Conservation (phyloP, 2,113 vertebrate species). For the Anthoscopus minutus region DNA sequence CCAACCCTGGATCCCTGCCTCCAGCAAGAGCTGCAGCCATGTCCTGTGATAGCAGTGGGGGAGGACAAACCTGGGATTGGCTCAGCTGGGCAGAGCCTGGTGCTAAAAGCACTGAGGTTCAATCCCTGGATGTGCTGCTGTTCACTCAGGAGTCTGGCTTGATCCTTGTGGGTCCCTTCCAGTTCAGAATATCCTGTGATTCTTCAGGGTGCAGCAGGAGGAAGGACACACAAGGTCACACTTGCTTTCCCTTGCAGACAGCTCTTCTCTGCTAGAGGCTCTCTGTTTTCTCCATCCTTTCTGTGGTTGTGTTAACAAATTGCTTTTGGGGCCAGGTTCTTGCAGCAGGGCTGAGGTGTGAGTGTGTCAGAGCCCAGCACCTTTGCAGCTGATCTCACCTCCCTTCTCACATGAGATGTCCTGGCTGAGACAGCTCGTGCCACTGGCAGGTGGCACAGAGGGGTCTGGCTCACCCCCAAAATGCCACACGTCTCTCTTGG, state of each 20-base stretch:
- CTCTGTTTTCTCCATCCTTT: not conserved
- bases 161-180: not conserved
- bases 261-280: not conserved
- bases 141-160: not conserved
- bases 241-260: not conserved
- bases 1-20: not conserved
- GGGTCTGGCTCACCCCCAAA: not conserved
- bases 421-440: not conserved
- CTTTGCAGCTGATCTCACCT: not conserved
- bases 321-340: not conserved
- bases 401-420: not conserved
- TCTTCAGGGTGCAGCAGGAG: not conserved
- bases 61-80: not conserved
- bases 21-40: not conserved
- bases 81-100: not conserved
- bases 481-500: not conserved
- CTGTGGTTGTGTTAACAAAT: not conserved
- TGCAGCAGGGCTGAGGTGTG: conserved; percentile 1
- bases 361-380: not conserved
- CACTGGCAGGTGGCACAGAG: not conserved
- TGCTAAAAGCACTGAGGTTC: not conserved
- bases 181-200: not conserved
- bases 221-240: not conserved
- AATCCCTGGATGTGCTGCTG: not conserved
- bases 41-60: not conserved